Conservation (phyloP, 2,888 invertebrate species). For the Cylindroiulus punctatus region DNA sequence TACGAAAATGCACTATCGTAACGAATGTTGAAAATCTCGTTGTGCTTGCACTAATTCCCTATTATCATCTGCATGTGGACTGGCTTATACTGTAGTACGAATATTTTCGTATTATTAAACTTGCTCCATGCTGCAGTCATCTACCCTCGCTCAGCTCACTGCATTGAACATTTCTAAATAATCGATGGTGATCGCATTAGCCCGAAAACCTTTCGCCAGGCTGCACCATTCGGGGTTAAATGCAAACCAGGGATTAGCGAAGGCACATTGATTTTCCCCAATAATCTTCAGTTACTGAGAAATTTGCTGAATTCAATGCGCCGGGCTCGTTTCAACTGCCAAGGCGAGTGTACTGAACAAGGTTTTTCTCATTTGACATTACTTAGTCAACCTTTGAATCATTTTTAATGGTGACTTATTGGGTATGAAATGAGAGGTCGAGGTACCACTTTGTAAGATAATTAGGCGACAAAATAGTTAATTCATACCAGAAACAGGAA, state of each 20-base stretch:
- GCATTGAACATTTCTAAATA: slow-evolving; percentile 38
- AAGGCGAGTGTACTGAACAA: background rate
- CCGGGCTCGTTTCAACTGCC: background rate
- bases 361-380: background rate
- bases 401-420: too few species aligned
- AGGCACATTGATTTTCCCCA: background rate
- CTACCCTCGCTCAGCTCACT: background rate
- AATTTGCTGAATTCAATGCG: background rate
- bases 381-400: background rate
- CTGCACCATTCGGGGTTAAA: slow-evolving; percentile 24
- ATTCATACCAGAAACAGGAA: too few species aligned
- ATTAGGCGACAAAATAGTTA: too few species aligned
- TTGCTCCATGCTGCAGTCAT: background rate
- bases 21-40: too few species aligned
- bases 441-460: too few species aligned
- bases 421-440: too few species aligned
- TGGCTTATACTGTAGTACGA: background rate
- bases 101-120: slow-evolving; percentile 19
- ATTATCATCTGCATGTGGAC: background rate
- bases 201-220: background rate
- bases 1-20: too few species aligned
- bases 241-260: slow-evolving; percentile 27
- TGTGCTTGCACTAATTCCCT: background rate
- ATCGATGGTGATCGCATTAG: background rate
- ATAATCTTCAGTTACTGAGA: background rate